Conservation (phyloP, 2,888 invertebrate genomes). For the Scelioninae gen. 1 region DNA sequence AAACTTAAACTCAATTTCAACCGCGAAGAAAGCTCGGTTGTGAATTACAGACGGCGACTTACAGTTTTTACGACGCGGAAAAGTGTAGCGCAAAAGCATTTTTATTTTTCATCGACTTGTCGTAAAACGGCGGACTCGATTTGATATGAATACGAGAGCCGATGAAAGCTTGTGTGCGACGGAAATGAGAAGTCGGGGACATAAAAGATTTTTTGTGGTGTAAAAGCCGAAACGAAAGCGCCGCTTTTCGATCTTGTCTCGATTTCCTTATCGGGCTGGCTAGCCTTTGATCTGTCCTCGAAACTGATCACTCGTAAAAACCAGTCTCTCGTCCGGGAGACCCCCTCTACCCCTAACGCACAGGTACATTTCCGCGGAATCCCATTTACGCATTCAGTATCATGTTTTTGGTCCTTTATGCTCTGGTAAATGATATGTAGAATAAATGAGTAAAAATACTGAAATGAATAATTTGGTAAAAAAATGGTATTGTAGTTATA, state of each 20-base stretch:
- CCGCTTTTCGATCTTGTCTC: conserved; percentile 67
- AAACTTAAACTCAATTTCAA: conserved; percentile 8
- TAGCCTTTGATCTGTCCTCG: conserved; percentile 58
- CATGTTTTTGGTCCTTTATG: conserved; percentile 27
- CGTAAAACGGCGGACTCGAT: conserved; percentile 34
- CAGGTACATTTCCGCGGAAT: conserved; percentile 41
- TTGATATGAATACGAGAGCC: conserved; percentile 46
- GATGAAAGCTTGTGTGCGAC: conserved; percentile 28
- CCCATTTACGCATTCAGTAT: conserved; percentile 38
- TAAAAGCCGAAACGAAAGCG: conserved; percentile 44
- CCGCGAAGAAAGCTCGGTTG: conserved; percentile 13
- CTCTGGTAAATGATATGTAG: background rate
- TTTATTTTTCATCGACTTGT: conserved; percentile 51
- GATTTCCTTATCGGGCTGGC: conserved; percentile 66
- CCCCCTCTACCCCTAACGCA: conserved; percentile 38
- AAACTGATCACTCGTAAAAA: conserved; percentile 66
- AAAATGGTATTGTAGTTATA: no score
- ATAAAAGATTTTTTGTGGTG: conserved; percentile 54
- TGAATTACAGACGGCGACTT: conserved; percentile 41
- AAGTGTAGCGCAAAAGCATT: conserved; percentile 12
- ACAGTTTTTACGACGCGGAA: conserved; percentile 28
- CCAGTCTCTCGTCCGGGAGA: conserved; percentile 8
- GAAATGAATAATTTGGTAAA: no score
- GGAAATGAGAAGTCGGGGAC: conserved; percentile 65
- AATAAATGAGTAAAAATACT: no score